Evolutionary conservation across 2,888 invertebrate genomes (phyloP).

Genomic region (Digitonthophagus gazella): DNA sequence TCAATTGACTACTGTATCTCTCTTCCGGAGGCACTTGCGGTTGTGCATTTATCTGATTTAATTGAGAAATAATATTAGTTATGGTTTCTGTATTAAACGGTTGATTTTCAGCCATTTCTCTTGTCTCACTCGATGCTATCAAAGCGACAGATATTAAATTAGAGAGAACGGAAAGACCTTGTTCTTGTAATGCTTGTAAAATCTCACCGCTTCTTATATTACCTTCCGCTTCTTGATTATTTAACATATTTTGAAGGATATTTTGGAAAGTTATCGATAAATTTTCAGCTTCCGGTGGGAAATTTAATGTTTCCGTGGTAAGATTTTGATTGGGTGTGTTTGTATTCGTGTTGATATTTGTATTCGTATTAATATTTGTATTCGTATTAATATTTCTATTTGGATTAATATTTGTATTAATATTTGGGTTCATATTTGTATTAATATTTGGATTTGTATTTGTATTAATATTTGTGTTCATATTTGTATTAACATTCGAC

Average conservation of each 20-base stretch:
- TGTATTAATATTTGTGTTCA: too few relatives aligned
- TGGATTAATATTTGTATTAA: background rate
- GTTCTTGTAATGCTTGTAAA: constrained; percentile 84
- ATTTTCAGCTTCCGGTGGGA: background rate
- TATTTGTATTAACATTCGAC: too few relatives aligned
- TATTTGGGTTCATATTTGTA: too few relatives aligned
- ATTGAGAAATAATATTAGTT: constrained; percentile 61
- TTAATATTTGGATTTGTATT: background rate
- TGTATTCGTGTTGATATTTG: too few relatives aligned
- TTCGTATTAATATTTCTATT: too few relatives aligned
- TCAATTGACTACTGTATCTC: constrained; percentile 89
- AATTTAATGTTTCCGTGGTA: background rate
- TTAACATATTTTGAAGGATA: background rate
- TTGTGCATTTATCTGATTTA: background rate
- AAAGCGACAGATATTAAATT: constrained; percentile 3
- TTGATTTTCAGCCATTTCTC: background rate
- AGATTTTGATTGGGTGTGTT: too few relatives aligned
- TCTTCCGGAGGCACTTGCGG: constrained; percentile 70
- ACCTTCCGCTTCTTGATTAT: background rate
- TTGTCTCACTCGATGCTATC: background rate
- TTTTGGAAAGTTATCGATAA: background rate
- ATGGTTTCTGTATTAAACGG: background rate
- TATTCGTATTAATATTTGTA: too few relatives aligned
- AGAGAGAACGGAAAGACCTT: constrained; percentile 71
- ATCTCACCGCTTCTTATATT: constrained; percentile 66